Percentiles rank a stretch among this genome's conserved stretches.
phyloP scores from a whole-genome alignment of 1,140 invertebrate species.

The Trachelipus rathkii region DNA sequence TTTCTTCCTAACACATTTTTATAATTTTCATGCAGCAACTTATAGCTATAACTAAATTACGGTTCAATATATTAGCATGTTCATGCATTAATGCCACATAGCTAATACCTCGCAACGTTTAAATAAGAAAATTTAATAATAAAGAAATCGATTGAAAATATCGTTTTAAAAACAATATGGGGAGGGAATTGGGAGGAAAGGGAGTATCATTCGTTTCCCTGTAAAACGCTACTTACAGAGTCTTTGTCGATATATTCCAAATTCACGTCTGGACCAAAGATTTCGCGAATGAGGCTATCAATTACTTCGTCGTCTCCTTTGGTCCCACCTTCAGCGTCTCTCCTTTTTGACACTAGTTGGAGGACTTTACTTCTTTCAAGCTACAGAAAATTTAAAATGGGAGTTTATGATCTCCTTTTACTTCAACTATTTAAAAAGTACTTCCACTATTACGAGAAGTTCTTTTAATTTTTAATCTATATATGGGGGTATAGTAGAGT shows the following conservation, averaged over 20 bases:
- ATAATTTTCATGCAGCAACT: no score
- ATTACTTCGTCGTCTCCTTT: slow-evolving; percentile 47
- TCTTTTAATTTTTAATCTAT: no score
- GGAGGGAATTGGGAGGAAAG: background rate
- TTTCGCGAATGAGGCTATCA: slow-evolving; percentile 49
- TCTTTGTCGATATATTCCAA: slow-evolving; percentile 49
- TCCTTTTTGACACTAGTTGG: slow-evolving; percentile 44
- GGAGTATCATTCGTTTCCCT: background rate
- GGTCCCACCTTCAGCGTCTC: slow-evolving; percentile 31
- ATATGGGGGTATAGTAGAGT: no score
- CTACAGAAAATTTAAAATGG: slow-evolving; percentile 30
- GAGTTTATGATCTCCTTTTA: background rate
- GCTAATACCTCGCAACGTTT: no score
- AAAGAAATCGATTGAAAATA: no score
- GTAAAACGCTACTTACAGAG: slow-evolving; percentile 45
- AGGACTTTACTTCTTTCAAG: slow-evolving; percentile 42
- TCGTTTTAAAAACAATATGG: background rate
- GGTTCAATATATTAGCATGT: no score
- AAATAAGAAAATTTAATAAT: no score
- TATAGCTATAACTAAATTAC: no score
- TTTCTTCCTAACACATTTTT: no score
- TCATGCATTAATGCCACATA: no score
- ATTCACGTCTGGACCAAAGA: slow-evolving; percentile 48
- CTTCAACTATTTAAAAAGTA: background rate
- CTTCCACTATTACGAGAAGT: no score